Evolutionary conservation across 2,888 invertebrate species (phyloP), one percentile per base, ranked within the genome.

Genomic region (Lamellibrachia satsuma): DNA sequence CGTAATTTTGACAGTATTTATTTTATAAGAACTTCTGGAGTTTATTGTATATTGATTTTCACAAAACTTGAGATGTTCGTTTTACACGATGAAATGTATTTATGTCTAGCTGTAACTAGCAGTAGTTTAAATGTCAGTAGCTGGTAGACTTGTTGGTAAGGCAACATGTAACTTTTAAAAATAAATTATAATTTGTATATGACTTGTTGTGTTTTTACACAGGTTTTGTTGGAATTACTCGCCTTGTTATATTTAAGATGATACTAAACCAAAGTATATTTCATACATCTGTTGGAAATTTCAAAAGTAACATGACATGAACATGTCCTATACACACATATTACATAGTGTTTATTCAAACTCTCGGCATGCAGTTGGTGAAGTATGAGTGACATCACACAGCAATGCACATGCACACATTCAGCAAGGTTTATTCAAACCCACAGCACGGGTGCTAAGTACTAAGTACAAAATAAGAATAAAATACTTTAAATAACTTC

Each of bases 21-120:
- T 75, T 75, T 75, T 75, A 75, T 75, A 75, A 75, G 75, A 75
- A 75, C 75, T 75, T 22, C 75, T 75, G 75, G 0, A 75, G 75
- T 75, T 75, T 75, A 75, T 75, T 75, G 75, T 75, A 75, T 75
- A 75, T 75, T 75, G 75, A 75, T 75, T 75, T 75, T 75, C 75
- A 75, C 75, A 75, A 6, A 75, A 75, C 75, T 11, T 22, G 75
- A 75, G 75, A 75, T 75, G n/a, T 75, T 75, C 75, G 75, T 75
- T 75, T 75, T 75, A 75, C 75, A 75, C 75, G 75, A 75, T 75
- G 75, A 75, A 75, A 75, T 75, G 75, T 75, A 75, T 75, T 75
- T 75, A 75, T 75, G 75, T 75, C 22, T 75, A 75, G 75, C 6
- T 75, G 75, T 75, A 75, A 7, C 75, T 75, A 75, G 75, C 75